phyloP scores from a whole-genome alignment of 1,140 invertebrate species.

The Pseudachorutes palmiensis region DNA sequence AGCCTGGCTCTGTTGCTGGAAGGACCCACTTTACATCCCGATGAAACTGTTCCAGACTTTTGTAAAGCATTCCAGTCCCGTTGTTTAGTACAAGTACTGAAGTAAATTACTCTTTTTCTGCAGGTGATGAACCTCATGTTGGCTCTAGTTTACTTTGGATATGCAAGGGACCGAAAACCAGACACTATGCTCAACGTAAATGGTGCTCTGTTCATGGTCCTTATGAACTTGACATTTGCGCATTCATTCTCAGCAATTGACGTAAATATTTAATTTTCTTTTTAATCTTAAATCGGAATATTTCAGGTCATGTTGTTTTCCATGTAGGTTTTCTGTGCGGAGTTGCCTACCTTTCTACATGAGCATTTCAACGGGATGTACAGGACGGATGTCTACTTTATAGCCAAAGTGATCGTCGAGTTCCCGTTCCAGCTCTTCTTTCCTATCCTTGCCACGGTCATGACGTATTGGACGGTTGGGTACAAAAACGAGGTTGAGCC shows the following conservation, averaged over 20 bases:
- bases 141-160: slow-evolving; percentile 80
- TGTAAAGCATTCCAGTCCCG: slow-evolving; percentile 45
- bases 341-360: slow-evolving; percentile 81
- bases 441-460: slow-evolving; percentile 70
- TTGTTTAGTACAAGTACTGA: background rate
- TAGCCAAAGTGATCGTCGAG: slow-evolving; percentile 84
- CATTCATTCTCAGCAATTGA: slow-evolving; percentile 82
- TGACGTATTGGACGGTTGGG: slow-evolving; percentile 80
- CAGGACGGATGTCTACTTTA: slow-evolving; percentile 81
- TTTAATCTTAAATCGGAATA: background rate
- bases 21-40: slow-evolving; percentile 82
- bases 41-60: slow-evolving; percentile 79
- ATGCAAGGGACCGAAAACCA: slow-evolving; percentile 60
- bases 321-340: slow-evolving; percentile 76
- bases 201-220: slow-evolving; percentile 84
- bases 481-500: slow-evolving; percentile 44
- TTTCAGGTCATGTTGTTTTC: background rate
- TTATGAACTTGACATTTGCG: slow-evolving; percentile 89
- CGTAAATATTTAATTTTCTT: slow-evolving; percentile 51
- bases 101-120: background rate
- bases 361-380: slow-evolving; percentile 89
- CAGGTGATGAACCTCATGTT: slow-evolving; percentile 78
- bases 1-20: slow-evolving; percentile 74
- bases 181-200: slow-evolving; percentile 92
- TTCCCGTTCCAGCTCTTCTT: slow-evolving; percentile 69